These are phyloP conservation scores for Sphaerodactylus townsendi DNA, from an alignment of 2,113 vertebrate genomes.

Conservation along the genomic window DNA sequence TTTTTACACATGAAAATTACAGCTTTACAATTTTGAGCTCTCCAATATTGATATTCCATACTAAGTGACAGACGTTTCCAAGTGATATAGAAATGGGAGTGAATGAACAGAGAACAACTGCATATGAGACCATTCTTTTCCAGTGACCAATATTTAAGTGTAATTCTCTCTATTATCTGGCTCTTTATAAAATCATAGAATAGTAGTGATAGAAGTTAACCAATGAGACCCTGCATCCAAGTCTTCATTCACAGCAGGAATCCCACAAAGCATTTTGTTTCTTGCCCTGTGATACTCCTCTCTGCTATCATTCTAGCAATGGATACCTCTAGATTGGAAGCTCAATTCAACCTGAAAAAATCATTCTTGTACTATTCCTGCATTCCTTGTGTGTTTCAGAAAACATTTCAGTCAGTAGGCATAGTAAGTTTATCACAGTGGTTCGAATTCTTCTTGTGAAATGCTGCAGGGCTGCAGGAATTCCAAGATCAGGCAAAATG, in stretches of 20 bases:
- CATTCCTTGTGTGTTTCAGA: too few species aligned
- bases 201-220: not conserved
- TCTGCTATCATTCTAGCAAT: too few species aligned
- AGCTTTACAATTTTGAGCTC: not conserved
- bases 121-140: not conserved
- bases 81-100: not conserved
- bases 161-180: not conserved
- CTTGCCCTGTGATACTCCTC: too few species aligned
- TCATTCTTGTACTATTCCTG: too few species aligned
- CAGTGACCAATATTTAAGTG: not conserved
- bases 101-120: not conserved
- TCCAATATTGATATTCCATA: not conserved
- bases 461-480: too few species aligned
- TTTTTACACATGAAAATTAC: not conserved
- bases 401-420: not conserved
- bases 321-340: too few species aligned
- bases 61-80: not conserved
- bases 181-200: not conserved
- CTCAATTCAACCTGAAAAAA: too few species aligned
- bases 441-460: not conserved
- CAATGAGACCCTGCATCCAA: too few species aligned
- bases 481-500: too few species aligned
- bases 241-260: too few species aligned
- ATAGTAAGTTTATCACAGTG: accelerated
- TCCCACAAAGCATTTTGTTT: too few species aligned